Evolutionary conservation across 92 coral and sea anemone species (phyloP).

Genomic region (Parazoanthus darwini): DNA sequence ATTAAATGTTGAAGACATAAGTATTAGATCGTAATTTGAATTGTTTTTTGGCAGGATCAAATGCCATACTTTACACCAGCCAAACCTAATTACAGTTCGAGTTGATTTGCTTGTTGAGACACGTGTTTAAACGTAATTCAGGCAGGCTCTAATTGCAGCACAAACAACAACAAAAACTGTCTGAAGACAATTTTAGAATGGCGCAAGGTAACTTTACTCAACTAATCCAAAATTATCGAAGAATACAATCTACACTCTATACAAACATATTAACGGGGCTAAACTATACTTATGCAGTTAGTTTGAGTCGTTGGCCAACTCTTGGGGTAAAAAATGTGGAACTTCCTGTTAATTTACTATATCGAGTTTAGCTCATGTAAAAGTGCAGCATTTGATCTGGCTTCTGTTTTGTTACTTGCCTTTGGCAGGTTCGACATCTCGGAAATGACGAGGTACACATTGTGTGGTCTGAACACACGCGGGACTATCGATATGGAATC

Average conservation of each 20-base stretch:
- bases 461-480: slow-evolving; percentile 97
- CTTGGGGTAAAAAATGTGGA: neutral
- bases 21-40: too few species aligned
- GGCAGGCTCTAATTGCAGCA: too few species aligned
- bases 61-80: too few species aligned
- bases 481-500: slow-evolving; percentile 96
- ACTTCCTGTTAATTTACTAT: too few species aligned
- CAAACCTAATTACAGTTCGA: too few species aligned
- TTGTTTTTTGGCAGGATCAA: too few species aligned
- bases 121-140: too few species aligned
- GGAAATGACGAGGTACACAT: slow-evolving; percentile 98
- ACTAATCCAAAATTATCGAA: neutral
- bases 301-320: neutral
- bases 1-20: too few species aligned
- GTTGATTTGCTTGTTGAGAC: too few species aligned
- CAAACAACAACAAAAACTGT: too few species aligned
- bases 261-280: neutral
- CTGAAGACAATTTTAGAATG: neutral
- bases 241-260: neutral
- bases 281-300: too few species aligned
- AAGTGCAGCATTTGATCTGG: neutral
- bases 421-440: slow-evolving; percentile 89
- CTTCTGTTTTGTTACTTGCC: neutral
- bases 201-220: neutral
- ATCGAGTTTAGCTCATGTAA: neutral